Evolutionary conservation across 2,888 invertebrate genomes (phyloP).

Genomic region (Drosophila borealis): DNA sequence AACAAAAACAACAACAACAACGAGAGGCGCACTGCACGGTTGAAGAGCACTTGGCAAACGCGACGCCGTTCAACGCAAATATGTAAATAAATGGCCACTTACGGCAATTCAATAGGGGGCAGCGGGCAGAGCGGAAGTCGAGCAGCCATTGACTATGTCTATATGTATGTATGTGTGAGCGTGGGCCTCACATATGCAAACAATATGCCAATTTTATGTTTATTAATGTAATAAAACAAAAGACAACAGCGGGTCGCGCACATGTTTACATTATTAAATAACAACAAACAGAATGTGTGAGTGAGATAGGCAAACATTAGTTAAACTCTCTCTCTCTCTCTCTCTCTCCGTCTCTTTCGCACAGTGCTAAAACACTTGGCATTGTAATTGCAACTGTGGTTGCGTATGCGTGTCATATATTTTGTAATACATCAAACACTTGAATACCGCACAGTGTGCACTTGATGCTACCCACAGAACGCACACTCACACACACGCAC

Average conservation of each 20-base stretch:
- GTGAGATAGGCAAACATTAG: conserved; percentile 35
- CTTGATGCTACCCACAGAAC: conserved; percentile 56
- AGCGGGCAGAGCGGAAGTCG: conserved; percentile 4
- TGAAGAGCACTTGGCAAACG: conserved; percentile 69
- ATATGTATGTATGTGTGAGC: not conserved
- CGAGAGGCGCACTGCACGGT: conserved; percentile 31
- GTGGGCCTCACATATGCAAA: conserved; percentile 55
- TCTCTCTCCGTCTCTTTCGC: not conserved
- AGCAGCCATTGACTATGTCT: conserved; percentile 8
- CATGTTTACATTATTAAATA: conserved; percentile 67
- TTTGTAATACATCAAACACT: conserved; percentile 78
- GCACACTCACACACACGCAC: conserved; percentile 13
- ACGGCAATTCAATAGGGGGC: conserved; percentile 68
- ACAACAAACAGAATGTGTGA: conserved; percentile 33
- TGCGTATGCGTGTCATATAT: conserved; percentile 55
- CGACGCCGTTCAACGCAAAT: conserved; percentile 70
- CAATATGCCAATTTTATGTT: conserved; percentile 72
- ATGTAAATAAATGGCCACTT: conserved; percentile 81
- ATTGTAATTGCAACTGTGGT: conserved; percentile 74
- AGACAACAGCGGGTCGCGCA: conserved; percentile 55
- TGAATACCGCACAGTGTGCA: conserved; percentile 63
- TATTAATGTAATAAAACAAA: conserved; percentile 71
- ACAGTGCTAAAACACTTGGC: conserved; percentile 52
- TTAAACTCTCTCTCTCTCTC: conserved; percentile 8
- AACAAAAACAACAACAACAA: conserved; percentile 22